Base-by-base conservation (phyloP, 2,113 vertebrate genomes). In the Callithrix jacchus region DNA sequence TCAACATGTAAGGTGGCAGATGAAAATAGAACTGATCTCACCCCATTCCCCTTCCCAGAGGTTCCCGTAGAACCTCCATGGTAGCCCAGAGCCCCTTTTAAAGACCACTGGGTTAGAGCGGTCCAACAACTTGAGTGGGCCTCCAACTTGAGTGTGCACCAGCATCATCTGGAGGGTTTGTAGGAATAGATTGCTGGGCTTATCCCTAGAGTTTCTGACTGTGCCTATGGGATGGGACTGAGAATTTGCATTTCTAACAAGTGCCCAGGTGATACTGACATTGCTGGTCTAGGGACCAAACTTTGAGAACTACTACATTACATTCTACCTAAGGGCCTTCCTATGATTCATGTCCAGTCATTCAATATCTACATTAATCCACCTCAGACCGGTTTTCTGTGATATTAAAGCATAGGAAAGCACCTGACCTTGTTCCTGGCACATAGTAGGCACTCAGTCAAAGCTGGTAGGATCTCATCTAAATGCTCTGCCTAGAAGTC, bases 161-260 rank as follows among this genome's bases (percentile, higher is more conserved):
- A 47, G 21, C 37, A 64, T 81, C 27, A 81, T 25, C 56, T 71
- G 35, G 80, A 84, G 20, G 64, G 73, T 30, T 91, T 42, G 49
- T 35, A 42, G 20, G 83, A 83, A 85, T 21, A 83, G 23, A 82
- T 37, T 47, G 10, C 3, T 16, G 76, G 47, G 16, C 40, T 68
- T 11, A 9, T 37, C 35, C 2, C 32, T 47, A 7, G 1, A 37
- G 32, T 89, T 91, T 95, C 90, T 84, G 61, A 89, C 66, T 58
- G 52, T 66, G 58, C 20, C 11, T 49, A 73, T 18, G 68, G 49
- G 8, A 66, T 76, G n/a, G 37, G 10, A n/a, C 47, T 9, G 2
- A 90, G 49, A 95, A 81, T 79, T 49, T 88, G 40, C 80, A 49
- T 74, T 93, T 81, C 42, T 76, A 79, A 90, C 27, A 94, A 49